Conservation (phyloP, 2,888 invertebrate genomes). For the Entomobrya proxima region DNA sequence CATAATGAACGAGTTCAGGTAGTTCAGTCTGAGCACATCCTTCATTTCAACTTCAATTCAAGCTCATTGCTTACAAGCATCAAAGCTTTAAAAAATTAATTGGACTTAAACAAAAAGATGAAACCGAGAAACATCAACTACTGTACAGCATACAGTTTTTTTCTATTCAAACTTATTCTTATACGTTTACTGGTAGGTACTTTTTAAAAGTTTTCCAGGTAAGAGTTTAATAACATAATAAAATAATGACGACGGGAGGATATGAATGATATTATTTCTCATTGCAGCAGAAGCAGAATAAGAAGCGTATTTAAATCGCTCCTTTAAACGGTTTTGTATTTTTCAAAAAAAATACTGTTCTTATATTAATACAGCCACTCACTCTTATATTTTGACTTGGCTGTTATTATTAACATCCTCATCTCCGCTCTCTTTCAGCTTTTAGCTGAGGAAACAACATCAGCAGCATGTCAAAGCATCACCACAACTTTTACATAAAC, state of each 20-base stretch:
- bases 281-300: background rate
- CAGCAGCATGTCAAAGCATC: background rate
- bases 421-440: background rate
- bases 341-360: conserved; percentile 2
- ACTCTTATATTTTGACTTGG: conserved; percentile 19
- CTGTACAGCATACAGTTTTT: background rate
- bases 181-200: background rate
- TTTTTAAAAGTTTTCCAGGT: conserved; percentile 34
- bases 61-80: conserved; percentile 17
- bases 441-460: background rate
- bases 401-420: conserved; percentile 30
- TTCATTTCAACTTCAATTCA: conserved; percentile 24
- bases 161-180: background rate
- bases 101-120: conserved; percentile 14
- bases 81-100: conserved; percentile 27
- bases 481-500: background rate
- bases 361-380: conserved; percentile 1
- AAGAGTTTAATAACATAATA: conserved; percentile 30
- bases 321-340: background rate
- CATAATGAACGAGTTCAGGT: conserved; percentile 43
- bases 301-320: background rate
- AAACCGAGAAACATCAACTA: background rate
- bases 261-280: conserved; percentile 39
- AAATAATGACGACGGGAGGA: conserved; percentile 27
- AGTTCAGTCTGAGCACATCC: background rate